phyloP scores from a whole-genome alignment of 2,888 invertebrate genomes.

The Eurois occulta region DNA sequence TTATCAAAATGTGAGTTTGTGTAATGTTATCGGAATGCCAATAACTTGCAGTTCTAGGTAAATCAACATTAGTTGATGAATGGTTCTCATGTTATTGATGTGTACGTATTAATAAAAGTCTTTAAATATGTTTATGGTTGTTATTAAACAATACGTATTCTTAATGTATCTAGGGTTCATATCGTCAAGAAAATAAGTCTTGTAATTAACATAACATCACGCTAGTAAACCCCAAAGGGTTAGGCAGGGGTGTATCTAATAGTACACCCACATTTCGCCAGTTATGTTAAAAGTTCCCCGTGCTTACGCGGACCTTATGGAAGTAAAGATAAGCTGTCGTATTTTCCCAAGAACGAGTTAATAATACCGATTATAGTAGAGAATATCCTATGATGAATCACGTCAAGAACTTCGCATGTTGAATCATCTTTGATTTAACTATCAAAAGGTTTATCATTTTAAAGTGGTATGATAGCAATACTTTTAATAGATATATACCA shows the following conservation, averaged over 20 bases:
- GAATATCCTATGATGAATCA: neutral
- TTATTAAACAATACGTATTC: neutral
- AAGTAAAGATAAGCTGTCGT: neutral
- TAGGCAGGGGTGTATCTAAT: no score
- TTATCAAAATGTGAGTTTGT: constrained; percentile 38
- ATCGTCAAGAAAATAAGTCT: neutral
- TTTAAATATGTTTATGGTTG: neutral
- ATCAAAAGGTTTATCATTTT: neutral
- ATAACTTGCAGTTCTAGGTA: constrained; percentile 5
- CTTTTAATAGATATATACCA: neutral
- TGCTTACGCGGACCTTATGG: neutral
- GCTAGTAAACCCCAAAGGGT: no score
- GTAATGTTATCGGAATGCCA: constrained; percentile 24
- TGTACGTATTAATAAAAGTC: neutral
- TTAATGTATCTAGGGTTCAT: neutral
- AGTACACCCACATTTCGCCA: no score
- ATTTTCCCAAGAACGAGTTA: neutral
- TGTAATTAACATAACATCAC: neutral
- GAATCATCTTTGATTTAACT: constrained; percentile 1
- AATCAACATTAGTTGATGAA: constrained; percentile 1
- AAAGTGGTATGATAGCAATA: neutral
- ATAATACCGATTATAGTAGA: neutral
- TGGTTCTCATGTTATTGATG: neutral
- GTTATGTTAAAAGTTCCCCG: neutral
- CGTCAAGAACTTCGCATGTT: neutral